Base-by-base conservation (phyloP, 2,113 vertebrate species). In the Sinocyclocheilus rhinocerous region DNA sequence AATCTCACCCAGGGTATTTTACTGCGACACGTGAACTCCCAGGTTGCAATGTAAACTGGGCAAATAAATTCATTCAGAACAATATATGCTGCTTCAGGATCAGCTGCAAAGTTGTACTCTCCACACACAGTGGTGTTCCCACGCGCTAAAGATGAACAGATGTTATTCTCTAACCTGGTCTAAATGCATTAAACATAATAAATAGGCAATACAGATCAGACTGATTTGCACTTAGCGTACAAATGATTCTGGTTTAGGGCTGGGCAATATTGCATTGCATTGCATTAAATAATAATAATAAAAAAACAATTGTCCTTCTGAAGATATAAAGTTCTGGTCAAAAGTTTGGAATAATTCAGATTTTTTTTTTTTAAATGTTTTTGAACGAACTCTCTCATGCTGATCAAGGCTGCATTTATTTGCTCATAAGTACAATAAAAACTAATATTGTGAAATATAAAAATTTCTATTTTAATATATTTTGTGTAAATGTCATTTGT, bases 1-100 rank as follows among this genome's bases (percentile, higher is more conserved):
- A 42, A 33, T 70, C 87, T 94, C 92, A 95, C 95, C 95, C 94
- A 96, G 88, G 95, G 59, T 52, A 96, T 81, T 24, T 90, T 92
- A 90, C 81, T 93, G 72, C 55, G 81, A 89, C 92, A 95, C 63
- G 95, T 95, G 29, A 96, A 95, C 92, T 95, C 95, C 95, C 96
- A 97, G 69, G 91, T 90, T 29, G 95, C 94, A 89, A 96, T 90
- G 90, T 95, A 95, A 26, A 90, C 94, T 45, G 94, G 95, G 85
- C 94, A 97, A 22, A 42, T 87, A 87, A 92, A 95, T 2, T 95
- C 93, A 42, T 95, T 95, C 36, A 96, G 93, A 1, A 96, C 95
- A 20, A 95, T 90, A 86, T 95, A 94, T 3, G 95, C 95, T 83
- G 95, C 95, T 92, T 96, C 95, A 65, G 95, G 95, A 86, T 96